Base-by-base conservation (phyloP, 2,888 invertebrate species). In the Lissonota sp. region DNA sequence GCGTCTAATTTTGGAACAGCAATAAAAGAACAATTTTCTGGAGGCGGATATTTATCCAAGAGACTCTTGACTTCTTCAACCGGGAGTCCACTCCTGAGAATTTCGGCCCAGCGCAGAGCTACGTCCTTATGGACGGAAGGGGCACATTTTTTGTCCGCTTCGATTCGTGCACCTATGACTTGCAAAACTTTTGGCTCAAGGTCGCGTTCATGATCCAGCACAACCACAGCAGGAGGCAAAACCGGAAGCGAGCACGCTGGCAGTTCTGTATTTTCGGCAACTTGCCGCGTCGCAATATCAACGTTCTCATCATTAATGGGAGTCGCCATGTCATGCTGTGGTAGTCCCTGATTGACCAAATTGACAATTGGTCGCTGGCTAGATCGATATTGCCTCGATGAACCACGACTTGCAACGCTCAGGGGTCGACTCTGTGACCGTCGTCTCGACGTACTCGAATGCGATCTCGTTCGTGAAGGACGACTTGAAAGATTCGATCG, bases 191-290 rank as follows among this genome's bases (percentile, higher is more conserved):
- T 74, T 62, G 44, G 49, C 57, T 75, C 63, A 14, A 79, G 42
- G 10, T 79, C 75, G 16, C 74, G 26, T 16, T 79, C 79, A 58
- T 75, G 79, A 63, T 79, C n/a, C n/a, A n/a, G n/a, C n/a, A n/a
- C n/a, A n/a, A n/a, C n/a, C n/a, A n/a, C n/a, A n/a, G n/a, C n/a
- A n/a, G n/a, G n/a, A n/a, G n/a, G n/a, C n/a, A n/a, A n/a, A n/a
- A n/a, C 79, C 10, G 69, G 74, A 69, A 55, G 55, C 46, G 57
- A 8, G 5, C 49, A 12, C 37, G 12, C 46, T 46, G 46, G 70
- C 46, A 46, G 46, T 37, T 39, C 70, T 6, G 46, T 46, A 37
- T 46, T 58, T 39, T 37, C 70, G 7, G 6, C 58, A 46, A 26
- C 12, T 58, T 8, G 12, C 46, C 14, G 12, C 37, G 39, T 46